A percentile compares a stretch with the other conserved stretches of the same genome.
Evolutionary conservation across 2,888 invertebrate species (phyloP).

Genomic region (Pemphredon lugubris): DNA sequence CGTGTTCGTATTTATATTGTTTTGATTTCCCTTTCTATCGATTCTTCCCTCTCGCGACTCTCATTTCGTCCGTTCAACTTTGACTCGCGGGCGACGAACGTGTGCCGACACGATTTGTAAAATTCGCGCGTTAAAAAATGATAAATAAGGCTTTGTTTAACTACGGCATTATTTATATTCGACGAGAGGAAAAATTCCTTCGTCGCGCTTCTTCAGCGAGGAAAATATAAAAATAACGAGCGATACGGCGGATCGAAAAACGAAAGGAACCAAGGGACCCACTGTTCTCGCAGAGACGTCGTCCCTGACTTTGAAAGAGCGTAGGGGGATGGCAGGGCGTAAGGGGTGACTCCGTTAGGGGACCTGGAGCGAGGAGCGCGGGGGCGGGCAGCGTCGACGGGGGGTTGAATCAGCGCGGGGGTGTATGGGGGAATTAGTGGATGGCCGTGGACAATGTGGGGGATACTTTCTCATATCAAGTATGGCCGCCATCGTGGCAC

Average conservation of each 20-base stretch:
- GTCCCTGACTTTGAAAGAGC: slow-evolving; percentile 74
- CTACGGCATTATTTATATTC: no score
- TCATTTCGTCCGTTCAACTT: no score
- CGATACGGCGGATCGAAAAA: no score
- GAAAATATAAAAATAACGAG: not conserved
- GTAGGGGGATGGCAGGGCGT: slow-evolving; percentile 56
- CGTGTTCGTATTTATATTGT: not conserved
- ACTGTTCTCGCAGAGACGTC: slow-evolving; percentile 49
- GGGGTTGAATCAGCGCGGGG: slow-evolving; percentile 77
- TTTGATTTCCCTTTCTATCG: no score
- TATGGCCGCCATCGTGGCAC: slow-evolving; percentile 81
- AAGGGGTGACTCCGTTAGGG: slow-evolving; percentile 62
- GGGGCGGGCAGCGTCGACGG: slow-evolving; percentile 50
- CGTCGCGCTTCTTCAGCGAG: slow-evolving; percentile 2
- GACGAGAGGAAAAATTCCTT: not conserved
- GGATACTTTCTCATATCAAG: slow-evolving; percentile 81
- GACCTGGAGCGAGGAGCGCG: slow-evolving; percentile 44
- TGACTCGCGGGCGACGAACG: no score
- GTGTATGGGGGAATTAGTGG: slow-evolving; percentile 79
- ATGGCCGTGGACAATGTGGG: slow-evolving; percentile 80
- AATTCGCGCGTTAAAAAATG: no score
- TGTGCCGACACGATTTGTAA: no score
- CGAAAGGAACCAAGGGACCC: slow-evolving; percentile 18
- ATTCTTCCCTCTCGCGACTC: no score
- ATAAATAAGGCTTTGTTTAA: no score